Evolutionary conservation across 2,113 vertebrate genomes (phyloP).

Genomic region (Passer montanus): DNA sequence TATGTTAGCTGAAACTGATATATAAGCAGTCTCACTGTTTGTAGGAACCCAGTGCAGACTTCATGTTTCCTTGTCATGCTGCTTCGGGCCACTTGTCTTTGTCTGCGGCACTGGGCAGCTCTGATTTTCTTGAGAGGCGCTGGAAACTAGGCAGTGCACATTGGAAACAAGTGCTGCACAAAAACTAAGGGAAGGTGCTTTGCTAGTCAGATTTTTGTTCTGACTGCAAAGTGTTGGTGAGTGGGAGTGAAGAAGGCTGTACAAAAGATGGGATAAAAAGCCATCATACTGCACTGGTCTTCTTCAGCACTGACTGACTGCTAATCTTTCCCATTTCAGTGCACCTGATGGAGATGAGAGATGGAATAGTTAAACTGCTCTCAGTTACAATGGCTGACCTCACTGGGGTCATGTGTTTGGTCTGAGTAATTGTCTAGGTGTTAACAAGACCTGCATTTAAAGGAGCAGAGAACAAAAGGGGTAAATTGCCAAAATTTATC

Average conservation of each 20-base stretch:
- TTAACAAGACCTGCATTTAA: slow-evolving; percentile 14
- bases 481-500: background rate
- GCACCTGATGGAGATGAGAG: slow-evolving; percentile 23
- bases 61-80: background rate
- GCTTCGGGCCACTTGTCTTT: background rate
- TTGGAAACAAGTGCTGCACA: background rate
- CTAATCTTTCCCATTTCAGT: slow-evolving; percentile 30
- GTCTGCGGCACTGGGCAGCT: background rate
- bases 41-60: background rate
- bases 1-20: background rate
- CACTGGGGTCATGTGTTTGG: background rate
- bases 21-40: background rate
- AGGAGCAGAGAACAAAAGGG: background rate
- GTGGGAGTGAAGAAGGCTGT: background rate
- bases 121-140: background rate
- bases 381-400: background rate
- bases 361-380: background rate
- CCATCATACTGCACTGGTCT: background rate
- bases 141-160: background rate
- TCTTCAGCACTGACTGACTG: background rate
- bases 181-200: background rate
- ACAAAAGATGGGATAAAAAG: background rate
- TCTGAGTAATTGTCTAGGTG: background rate
- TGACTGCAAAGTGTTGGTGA: background rate
- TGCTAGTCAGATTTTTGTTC: background rate